Conservation (phyloP, 2,113 vertebrate genomes). For the Campylomormyrus numenius region DNA sequence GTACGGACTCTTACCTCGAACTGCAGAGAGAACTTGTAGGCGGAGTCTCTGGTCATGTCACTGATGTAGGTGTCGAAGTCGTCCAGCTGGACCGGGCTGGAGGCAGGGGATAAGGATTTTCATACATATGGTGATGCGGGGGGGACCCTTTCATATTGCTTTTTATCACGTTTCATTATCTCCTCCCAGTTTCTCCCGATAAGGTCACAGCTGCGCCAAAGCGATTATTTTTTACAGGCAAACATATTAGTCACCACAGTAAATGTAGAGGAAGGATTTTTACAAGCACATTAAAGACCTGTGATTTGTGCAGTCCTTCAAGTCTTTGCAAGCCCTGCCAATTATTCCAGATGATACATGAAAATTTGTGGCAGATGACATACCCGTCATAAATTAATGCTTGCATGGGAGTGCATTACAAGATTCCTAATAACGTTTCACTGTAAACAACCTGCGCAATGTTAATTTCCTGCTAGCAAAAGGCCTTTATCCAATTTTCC, state of each 20-base stretch:
- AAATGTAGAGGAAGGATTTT: not conserved
- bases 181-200: not conserved
- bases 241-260: not conserved
- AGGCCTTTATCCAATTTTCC: not conserved
- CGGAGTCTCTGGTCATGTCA: slow-evolving; percentile 94
- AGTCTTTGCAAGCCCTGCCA: not conserved
- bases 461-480: slow-evolving; percentile 11
- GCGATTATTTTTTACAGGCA: not conserved
- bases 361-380: not conserved
- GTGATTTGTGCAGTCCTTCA: not conserved
- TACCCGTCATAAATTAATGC: not conserved
- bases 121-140: not conserved
- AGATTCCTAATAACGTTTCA: not conserved
- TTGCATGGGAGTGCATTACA: not conserved
- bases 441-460: not conserved
- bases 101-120: slow-evolving; percentile 21
- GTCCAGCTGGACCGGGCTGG: slow-evolving; percentile 83
- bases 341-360: not conserved
- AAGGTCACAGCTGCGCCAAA: not conserved
- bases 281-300: not conserved
- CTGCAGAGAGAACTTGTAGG: slow-evolving; percentile 95
- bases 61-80: slow-evolving; percentile 91
- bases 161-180: not conserved
- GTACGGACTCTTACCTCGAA: slow-evolving; percentile 73
- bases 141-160: not conserved